Conservation (phyloP, 2,888 invertebrate species). For the Aromia moschata region DNA sequence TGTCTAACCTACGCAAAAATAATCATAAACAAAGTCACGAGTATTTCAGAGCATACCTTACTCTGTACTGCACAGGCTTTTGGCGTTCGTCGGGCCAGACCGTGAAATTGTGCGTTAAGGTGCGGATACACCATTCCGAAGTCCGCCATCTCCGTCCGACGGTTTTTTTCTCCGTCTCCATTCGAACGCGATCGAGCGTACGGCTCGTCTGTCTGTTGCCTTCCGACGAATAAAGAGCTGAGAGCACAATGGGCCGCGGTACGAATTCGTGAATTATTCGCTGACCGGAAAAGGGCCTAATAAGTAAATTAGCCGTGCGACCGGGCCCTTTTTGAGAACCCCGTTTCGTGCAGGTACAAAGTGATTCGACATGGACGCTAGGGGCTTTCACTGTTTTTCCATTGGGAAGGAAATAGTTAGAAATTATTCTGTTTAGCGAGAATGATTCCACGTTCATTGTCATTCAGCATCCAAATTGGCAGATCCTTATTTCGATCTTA, state of each 20-base stretch:
- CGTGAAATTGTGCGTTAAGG: conserved; percentile 36
- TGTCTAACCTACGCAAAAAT: too few relatives aligned
- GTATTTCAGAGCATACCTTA: too few relatives aligned
- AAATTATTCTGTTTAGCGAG: too few relatives aligned
- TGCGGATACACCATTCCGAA: conserved; percentile 27
- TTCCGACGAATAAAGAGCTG: conserved; percentile 8
- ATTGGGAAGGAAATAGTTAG: too few relatives aligned
- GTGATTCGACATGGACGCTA: too few relatives aligned
- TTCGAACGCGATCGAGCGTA: conserved; percentile 3
- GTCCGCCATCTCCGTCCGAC: conserved; percentile 7
- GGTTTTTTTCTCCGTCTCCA: conserved; percentile 2
- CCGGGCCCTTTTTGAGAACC: too few relatives aligned
- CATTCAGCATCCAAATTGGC: too few relatives aligned
- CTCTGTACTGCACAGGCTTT: neutral
- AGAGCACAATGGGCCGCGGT: neutral
- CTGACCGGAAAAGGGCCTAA: conserved; percentile 5
- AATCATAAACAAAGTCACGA: too few relatives aligned
- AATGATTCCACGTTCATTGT: too few relatives aligned
- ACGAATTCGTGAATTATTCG: neutral
- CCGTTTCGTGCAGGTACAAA: too few relatives aligned
- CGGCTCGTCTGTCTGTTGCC: conserved; percentile 4
- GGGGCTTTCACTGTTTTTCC: too few relatives aligned
- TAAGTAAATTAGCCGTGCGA: neutral
- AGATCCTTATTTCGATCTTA: too few relatives aligned
- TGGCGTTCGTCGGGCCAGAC: conserved; percentile 20